Evolutionary conservation across 2,797 vertebrate genomes (phyloP), one percentile per base, ranked within the genome.

Genomic region (Lagorchestes hirsutus): DNA sequence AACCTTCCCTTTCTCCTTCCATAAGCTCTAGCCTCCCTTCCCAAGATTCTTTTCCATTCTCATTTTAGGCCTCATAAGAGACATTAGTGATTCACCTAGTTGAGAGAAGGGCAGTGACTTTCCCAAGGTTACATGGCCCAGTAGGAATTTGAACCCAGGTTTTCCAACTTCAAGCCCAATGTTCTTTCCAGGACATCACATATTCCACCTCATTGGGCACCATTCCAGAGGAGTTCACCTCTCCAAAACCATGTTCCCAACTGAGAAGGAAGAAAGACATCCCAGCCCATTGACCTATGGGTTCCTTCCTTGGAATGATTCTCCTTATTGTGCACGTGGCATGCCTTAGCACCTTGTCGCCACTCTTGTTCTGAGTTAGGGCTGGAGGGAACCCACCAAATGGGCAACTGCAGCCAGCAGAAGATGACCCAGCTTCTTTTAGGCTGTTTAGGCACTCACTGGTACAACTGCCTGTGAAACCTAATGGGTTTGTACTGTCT

Each of bases 171-270:
- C 14, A 67, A 9, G 62, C 62, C 62, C 14, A n/a, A 0, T n/a
- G 62, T 67, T 67, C 62, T 67, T 67, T 34, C 13, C 34, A 67
- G 62, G 62, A 5, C 5, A n/a, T 34, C 62, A 67, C 62, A 67
- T 62, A 62, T 27, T 13, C 5, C 62, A n/a, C 13, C 62, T 67
- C 11, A 95, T 92, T 74, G 95, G 2, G 62, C 97, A 96, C 93
- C 92, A 92, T 74, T 96, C 97, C 74, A 95, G 40, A 95, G 57
- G n/a, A 91, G 95, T 94, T 94, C 12, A 94, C 95, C 58, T 93
- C 14, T 22, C 62, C n/a, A 74, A 96, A 96, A 94, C n/a, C 97
- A 94, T 96, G 57, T 90, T 90, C 74, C 93, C 34, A 59, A 74
- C 34, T 55, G 62, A 54, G 96, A 94, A 95, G 28, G 55, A 95